Base-by-base conservation (phyloP, 1,140 invertebrate species). In the Drosophila parabipectinata region DNA sequence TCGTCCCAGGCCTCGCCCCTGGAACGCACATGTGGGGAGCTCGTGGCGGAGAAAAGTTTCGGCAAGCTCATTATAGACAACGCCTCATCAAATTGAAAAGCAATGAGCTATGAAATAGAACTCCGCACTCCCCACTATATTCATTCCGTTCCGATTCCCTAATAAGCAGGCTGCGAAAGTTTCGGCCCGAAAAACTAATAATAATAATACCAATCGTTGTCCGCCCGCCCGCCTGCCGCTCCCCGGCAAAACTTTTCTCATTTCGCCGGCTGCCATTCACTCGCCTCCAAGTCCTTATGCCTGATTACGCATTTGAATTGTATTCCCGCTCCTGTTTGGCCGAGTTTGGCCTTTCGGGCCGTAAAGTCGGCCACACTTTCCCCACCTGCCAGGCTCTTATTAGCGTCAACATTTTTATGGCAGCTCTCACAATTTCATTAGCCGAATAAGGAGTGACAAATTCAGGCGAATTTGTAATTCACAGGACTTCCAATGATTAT, bases 41-140 rank as follows among this genome's bases (percentile, higher is more conserved):
- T 34, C 21, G 30, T 18, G 12, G 18, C 34, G 12, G 44, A 34
- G 60, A 8, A 69, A 78, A 88, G 74, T 68, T 87, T 88, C 58
- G 47, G 55, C 55, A 60, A 75, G 57, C 79, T 88, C 83, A 87
- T 91, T 91, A 91, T 74, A 91, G 85, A 90, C 85, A 91, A 73
- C 72, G 84, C 72, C 87, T 84, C 77, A 91, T 91, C 90, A 91
- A 91, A 91, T 91, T 91, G 90, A 91, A 91, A 91, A 91, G 79
- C 90, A 91, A 91, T 91, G 90, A 91, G 89, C 79, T 91, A 91
- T 90, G 82, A 90, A 90, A 90, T 61, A 69, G 28, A 66, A 55
- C 44, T 80, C 41, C 53, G 51, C 50, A 50, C 28, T 18, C 30
- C 50, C 51, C 9, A 37, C 34, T 37, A 37, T 37, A 37, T 12